Conservation (phyloP, 2,888 invertebrate genomes). For the Platycnemis pennipes region DNA sequence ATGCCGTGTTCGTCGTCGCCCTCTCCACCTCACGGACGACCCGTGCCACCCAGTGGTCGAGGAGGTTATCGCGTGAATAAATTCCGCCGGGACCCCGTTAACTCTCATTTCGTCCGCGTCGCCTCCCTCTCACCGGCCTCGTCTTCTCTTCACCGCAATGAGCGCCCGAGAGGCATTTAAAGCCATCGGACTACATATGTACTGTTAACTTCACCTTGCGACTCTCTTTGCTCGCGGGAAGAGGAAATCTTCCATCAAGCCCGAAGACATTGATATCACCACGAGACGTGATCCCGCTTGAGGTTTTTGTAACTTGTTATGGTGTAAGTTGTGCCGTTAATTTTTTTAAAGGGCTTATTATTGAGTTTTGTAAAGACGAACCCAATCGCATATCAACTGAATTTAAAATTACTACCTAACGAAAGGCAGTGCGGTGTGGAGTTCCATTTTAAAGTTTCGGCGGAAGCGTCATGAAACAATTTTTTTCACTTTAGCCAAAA, state of each 20-base stretch:
- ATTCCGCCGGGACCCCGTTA: neutral
- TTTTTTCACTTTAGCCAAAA: too few species aligned
- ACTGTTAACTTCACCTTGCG: conserved; percentile 61
- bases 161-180: conserved; percentile 29
- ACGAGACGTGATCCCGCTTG: too few species aligned
- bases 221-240: neutral
- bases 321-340: too few species aligned
- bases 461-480: too few species aligned
- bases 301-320: too few species aligned
- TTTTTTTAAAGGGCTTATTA: too few species aligned
- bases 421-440: too few species aligned
- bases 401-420: too few species aligned
- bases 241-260: neutral
- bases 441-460: too few species aligned
- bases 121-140: neutral
- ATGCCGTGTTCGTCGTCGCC: neutral
- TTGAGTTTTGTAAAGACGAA: too few species aligned
- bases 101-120: neutral
- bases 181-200: neutral
- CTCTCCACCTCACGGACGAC: neutral
- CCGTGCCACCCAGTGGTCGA: neutral
- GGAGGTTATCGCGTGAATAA: neutral
- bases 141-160: conserved; percentile 14
- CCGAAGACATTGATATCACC: neutral
- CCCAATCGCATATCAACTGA: too few species aligned